Conservation (phyloP, 2,113 vertebrate genomes). For the Serilophus lunatus region DNA sequence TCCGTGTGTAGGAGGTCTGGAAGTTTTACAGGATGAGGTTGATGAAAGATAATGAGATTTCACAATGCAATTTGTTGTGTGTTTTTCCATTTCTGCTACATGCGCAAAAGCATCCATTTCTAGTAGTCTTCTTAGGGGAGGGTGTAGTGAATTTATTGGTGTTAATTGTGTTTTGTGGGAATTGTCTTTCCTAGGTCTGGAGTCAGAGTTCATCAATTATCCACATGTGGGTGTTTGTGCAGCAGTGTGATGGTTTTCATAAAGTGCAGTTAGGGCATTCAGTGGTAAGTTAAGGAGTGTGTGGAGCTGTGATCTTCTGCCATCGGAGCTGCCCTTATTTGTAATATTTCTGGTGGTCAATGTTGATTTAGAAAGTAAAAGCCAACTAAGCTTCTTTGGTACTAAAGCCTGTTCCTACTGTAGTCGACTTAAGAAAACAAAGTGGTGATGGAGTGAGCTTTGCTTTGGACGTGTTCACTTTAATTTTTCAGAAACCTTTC, state of each 20-base stretch:
- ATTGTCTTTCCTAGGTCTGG: background rate
- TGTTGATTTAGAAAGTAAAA: no score
- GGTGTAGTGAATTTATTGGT: background rate
- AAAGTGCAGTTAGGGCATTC: background rate
- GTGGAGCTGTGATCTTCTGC: background rate
- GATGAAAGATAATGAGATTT: background rate
- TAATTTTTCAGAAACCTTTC: background rate
- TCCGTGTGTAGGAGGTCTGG: background rate
- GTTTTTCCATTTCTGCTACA: background rate
- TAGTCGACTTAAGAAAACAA: background rate
- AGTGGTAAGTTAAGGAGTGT: background rate
- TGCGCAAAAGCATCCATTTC: background rate
- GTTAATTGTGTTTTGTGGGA: background rate
- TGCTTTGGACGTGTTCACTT: background rate
- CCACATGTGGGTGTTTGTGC: background rate
- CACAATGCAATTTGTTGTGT: background rate
- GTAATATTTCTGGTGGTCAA: background rate
- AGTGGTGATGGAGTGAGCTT: background rate
- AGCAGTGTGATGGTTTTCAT: background rate
- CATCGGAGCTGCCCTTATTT: background rate
- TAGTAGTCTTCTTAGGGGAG: background rate
- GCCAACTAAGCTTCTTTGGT: background rate
- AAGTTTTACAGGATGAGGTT: background rate
- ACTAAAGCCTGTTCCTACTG: background rate
- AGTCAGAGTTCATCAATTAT: background rate